Base-by-base conservation (phyloP, 2,888 invertebrate species). In the Apodemia zela region DNA sequence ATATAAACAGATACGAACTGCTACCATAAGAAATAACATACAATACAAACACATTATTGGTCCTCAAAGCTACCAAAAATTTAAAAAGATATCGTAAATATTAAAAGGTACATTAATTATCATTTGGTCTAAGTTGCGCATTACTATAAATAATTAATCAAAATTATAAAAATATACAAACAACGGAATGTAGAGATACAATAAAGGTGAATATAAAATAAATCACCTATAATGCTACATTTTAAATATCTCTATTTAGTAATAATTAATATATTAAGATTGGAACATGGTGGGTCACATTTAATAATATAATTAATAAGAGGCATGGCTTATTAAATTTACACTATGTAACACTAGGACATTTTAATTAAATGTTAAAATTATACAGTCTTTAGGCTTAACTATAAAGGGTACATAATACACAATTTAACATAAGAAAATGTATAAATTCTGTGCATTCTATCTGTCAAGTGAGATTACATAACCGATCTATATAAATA, bases 91-190 rank as follows among this genome's bases (percentile, higher is more conserved):
- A 85, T 83, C 80, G 82, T 84, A 85, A 86, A 81, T 81, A 84
- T 69, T 67, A 68, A 87, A 90, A 90, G 89, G 89, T 90, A 91
- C 90, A 87, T 88, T 91, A 90, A 89, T 90, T 90, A 91, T 91
- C 90, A 91, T 91, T 91, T 91, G 91, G 91, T 91, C 91, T 90
- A 89, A 88, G 89, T 91, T 91, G 88, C 89, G 86, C 88, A 86
- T 84, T 69, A 72, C 67, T 66, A 82, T 83, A 84, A 84, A 86
- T 88, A 90, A 91, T 89, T 51, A 51, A 11, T 38, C 10, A 38
- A 38, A 38, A 38, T 11, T 38, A 87, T 83, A 78, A 77, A 80
- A 87, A 83, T 87, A 84, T 89, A 90, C 86, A 89, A 85, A 80
- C 84, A 89, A 88, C 91, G 91, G 91, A 91, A 91, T 91, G 91